Percentiles rank a stretch among this genome's conserved stretches.
Conservation (phyloP, 37 sponge, comb jelly and placozoan genomes). For the Crambe crambe region DNA sequence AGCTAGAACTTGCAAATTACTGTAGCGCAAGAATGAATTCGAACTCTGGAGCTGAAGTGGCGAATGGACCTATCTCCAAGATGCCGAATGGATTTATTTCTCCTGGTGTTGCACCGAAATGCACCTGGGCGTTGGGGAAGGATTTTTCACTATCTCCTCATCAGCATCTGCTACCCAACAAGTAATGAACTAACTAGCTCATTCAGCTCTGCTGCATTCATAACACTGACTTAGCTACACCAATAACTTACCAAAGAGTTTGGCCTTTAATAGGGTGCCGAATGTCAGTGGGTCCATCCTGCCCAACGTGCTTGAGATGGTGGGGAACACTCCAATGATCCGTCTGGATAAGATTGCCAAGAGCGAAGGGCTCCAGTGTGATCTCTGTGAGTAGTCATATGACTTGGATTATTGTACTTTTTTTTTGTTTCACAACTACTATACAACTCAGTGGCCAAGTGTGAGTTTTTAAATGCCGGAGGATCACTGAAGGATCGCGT, state of each 20-base stretch:
- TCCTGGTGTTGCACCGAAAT: slow-evolving; percentile 70
- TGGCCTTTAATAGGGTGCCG: slow-evolving; percentile 32
- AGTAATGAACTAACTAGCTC: too few relatives aligned
- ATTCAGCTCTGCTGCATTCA: too few relatives aligned
- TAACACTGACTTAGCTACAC: too few relatives aligned
- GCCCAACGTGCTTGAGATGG: slow-evolving; percentile 74
- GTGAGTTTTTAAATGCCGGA: slow-evolving; percentile 98
- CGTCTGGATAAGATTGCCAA: slow-evolving; percentile 89
- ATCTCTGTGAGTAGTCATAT: slow-evolving; percentile 71
- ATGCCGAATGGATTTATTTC: slow-evolving; percentile 81
- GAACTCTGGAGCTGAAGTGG: too few relatives aligned
- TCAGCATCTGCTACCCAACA: too few relatives aligned
- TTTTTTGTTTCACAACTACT: too few relatives aligned
- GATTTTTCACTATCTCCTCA: neutral
- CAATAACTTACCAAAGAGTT: too few relatives aligned
- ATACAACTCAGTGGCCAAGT: slow-evolving; percentile 84
- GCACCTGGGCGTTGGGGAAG: slow-evolving; percentile 69
- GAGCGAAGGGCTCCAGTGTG: slow-evolving; percentile 89
- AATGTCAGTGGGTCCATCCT: slow-evolving; percentile 46
- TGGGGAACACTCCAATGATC: slow-evolving; percentile 95
- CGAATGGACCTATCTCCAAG: too few relatives aligned
- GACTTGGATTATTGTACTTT: too few relatives aligned
- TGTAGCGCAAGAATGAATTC: too few relatives aligned
- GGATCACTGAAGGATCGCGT: slow-evolving; percentile 98
- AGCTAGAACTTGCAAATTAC: too few relatives aligned